Percentiles rank a stretch among this genome's conserved stretches.
These are phyloP conservation scores for rabbit (Oryctolagus cuniculus) DNA, from an alignment of 2,113 vertebrate species.

Conservation along the genomic window DNA sequence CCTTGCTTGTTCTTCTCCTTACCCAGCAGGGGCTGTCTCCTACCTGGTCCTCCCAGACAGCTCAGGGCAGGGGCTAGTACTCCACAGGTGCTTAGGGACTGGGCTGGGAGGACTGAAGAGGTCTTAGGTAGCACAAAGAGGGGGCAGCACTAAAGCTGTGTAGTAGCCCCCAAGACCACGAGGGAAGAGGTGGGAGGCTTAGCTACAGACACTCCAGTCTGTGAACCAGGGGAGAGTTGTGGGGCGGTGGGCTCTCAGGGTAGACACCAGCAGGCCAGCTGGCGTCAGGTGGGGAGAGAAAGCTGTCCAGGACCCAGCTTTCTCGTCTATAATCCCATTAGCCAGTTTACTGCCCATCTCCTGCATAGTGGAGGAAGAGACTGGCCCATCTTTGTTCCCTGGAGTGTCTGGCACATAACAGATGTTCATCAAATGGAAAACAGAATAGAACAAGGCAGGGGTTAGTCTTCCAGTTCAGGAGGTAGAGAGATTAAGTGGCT, in stretches of 20 bases:
- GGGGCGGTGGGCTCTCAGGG: background rate
- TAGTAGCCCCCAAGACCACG: background rate
- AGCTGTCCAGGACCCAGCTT: background rate
- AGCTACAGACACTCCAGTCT: background rate
- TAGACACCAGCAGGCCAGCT: background rate
- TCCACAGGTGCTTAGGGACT: background rate
- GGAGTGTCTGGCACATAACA: background rate
- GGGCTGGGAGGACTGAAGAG: background rate
- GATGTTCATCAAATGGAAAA: background rate
- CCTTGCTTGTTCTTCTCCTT: background rate
- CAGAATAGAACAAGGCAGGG: slow-evolving; percentile 8
- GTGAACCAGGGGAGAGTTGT: background rate
- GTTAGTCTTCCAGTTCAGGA: background rate
- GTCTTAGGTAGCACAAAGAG: background rate
- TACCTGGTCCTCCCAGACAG: background rate
- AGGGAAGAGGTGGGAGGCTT: background rate
- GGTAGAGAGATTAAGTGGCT: background rate
- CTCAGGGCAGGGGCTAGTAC: background rate
- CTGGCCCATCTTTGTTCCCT: background rate
- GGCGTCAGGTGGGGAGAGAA: background rate
- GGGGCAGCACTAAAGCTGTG: background rate
- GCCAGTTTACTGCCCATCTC: background rate
- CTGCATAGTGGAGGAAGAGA: background rate
- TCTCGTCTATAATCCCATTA: background rate
- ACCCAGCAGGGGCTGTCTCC: background rate